Conservation (phyloP, 2,113 vertebrate species). For the Neotoma lepida region DNA sequence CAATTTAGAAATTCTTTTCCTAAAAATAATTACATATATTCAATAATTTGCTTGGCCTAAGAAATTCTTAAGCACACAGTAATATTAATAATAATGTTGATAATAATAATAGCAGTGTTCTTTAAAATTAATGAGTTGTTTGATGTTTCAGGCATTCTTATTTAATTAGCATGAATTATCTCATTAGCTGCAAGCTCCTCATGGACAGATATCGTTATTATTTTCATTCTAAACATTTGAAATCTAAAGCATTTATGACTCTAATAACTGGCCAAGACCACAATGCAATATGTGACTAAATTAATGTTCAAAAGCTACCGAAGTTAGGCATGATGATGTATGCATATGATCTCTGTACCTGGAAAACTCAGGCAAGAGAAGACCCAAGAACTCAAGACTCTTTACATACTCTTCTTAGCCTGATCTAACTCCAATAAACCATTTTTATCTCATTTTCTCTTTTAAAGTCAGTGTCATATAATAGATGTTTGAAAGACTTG, state of each 20-base stretch:
- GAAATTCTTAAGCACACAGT: neutral
- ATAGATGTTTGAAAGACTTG: slow-evolving; percentile 31
- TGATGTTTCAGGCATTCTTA: slow-evolving; percentile 36
- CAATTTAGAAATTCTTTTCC: neutral
- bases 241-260: slow-evolving; percentile 28
- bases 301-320: neutral
- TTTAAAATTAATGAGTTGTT: slow-evolving; percentile 32
- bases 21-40: neutral
- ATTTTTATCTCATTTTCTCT: slow-evolving; percentile 8
- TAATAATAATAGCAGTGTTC: neutral
- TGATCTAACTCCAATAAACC: neutral
- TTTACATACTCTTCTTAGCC: neutral
- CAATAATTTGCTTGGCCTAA: neutral
- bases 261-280: neutral
- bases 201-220: neutral
- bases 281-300: neutral
- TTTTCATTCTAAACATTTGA: neutral
- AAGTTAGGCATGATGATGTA: neutral
- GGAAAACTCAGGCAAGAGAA: neutral
- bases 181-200: slow-evolving; percentile 18
- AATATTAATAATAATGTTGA: neutral
- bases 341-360: neutral
- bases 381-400: neutral
- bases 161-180: slow-evolving; percentile 22
- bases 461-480: slow-evolving; percentile 14